phyloP scores from a whole-genome alignment of 1,140 invertebrate genomes.

The Lerema accius region DNA sequence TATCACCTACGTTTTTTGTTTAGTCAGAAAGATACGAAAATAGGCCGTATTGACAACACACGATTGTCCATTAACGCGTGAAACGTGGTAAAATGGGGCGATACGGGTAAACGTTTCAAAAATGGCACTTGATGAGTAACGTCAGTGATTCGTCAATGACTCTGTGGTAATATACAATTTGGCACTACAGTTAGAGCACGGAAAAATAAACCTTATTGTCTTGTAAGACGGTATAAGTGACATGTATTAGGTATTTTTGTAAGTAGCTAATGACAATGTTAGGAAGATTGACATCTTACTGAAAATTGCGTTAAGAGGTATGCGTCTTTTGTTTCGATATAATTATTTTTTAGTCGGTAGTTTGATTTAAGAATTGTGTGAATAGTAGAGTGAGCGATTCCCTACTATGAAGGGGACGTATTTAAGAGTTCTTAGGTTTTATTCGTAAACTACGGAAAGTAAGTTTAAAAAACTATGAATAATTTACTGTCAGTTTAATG shows the following conservation, averaged over 20 bases:
- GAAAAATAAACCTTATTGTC: conserved; percentile 4
- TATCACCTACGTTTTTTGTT: too few species aligned
- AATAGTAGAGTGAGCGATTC: too few species aligned
- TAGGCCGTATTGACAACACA: conserved; percentile 10
- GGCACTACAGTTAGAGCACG: not conserved
- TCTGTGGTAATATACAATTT: conserved; percentile 12
- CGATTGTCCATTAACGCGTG: conserved; percentile 5
- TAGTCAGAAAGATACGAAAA: too few species aligned
- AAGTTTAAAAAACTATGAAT: too few species aligned
- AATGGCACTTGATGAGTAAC: conserved; percentile 44
- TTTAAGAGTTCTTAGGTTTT: too few species aligned
- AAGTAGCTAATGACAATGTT: not conserved
- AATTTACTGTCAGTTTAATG: too few species aligned
- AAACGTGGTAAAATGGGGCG: conserved; percentile 20
- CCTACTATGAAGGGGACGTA: too few species aligned
- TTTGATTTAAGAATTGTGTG: too few species aligned
- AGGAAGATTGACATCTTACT: conserved; percentile 8
- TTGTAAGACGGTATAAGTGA: not conserved
- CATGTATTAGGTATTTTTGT: not conserved
- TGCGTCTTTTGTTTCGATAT: too few species aligned
- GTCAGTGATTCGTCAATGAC: conserved; percentile 46
- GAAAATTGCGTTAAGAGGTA: too few species aligned
- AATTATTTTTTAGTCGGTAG: too few species aligned
- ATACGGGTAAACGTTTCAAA: conserved; percentile 23
- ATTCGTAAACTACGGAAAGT: too few species aligned